Evolutionary conservation across 1,140 invertebrate genomes (phyloP).

Genomic region (Drosophila ercepeae): DNA sequence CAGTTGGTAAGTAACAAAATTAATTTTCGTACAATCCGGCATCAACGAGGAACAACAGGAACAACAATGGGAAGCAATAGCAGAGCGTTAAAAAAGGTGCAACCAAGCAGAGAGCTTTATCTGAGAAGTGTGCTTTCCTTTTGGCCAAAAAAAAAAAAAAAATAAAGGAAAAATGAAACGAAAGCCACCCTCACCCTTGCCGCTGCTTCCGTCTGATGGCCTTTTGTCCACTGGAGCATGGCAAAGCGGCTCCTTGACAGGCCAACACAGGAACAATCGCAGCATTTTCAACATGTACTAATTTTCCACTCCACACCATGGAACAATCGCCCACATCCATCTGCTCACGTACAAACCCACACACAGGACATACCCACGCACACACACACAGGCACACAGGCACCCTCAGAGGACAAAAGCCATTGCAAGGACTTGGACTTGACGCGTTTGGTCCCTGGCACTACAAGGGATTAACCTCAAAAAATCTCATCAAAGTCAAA

Average conservation of each 20-base stretch:
- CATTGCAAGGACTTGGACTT: conserved; percentile 74
- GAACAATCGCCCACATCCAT: conserved; percentile 58
- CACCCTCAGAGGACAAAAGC: conserved; percentile 56
- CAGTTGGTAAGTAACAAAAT: conserved; percentile 77
- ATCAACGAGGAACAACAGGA: conserved; percentile 57
- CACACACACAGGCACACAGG: conserved; percentile 6
- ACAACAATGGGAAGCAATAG: conserved; percentile 55
- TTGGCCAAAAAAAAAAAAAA: background rate
- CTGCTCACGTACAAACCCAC: conserved; percentile 15
- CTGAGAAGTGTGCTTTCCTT: conserved; percentile 43
- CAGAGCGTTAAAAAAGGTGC: conserved; percentile 71
- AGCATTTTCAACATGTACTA: conserved; percentile 76
- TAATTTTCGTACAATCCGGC: conserved; percentile 76
- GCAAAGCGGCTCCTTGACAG: conserved; percentile 51
- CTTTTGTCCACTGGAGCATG: conserved; percentile 66
- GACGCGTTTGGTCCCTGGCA: conserved; percentile 73
- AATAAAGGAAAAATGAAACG: too few relatives aligned
- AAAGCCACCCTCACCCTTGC: background rate
- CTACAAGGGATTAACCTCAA: conserved; percentile 82
- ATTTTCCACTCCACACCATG: conserved; percentile 80
- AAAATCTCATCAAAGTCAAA: conserved; percentile 83
- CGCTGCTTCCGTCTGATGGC: conserved; percentile 13
- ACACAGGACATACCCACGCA: conserved; percentile 13
- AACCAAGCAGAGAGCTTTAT: conserved; percentile 63
- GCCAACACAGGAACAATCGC: conserved; percentile 66